These are phyloP conservation scores for Eublepharis macularius DNA, from an alignment of 2,113 vertebrate genomes.

Conservation along the genomic window DNA sequence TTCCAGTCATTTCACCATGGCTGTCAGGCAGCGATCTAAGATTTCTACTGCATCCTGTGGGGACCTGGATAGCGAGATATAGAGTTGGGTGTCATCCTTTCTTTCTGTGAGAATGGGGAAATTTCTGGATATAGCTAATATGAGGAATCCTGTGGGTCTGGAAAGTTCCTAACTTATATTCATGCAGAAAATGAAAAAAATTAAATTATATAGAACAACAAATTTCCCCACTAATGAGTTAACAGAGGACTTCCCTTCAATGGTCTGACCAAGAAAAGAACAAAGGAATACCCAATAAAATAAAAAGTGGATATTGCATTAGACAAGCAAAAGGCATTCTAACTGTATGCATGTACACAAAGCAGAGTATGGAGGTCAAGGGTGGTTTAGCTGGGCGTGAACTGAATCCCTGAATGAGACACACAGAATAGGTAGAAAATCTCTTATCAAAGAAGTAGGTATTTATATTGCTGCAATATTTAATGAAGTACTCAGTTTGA, in stretches of 20 bases:
- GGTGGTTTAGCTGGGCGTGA: neutral
- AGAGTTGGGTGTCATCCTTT: too few species aligned
- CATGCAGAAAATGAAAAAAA: neutral
- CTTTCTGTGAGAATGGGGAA: neutral
- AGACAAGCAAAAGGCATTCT: neutral
- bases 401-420: neutral
- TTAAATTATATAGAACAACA: neutral
- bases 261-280: neutral
- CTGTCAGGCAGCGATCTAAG: too few species aligned
- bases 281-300: neutral
- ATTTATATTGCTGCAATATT: neutral
- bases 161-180: neutral
- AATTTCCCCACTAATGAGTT: neutral
- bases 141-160: neutral
- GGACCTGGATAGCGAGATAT: too few species aligned
- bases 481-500: neutral
- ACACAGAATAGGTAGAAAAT: neutral
- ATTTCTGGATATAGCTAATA: neutral
- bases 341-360: neutral
- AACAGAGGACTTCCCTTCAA: neutral
- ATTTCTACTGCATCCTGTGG: too few species aligned
- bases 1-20: too few species aligned
- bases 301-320: neutral
- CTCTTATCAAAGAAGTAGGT: neutral
- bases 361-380: neutral